Evolutionary conservation across 2,888 invertebrate genomes (phyloP), one percentile per base, ranked within the genome.

Genomic region (Scaptomyza flava): DNA sequence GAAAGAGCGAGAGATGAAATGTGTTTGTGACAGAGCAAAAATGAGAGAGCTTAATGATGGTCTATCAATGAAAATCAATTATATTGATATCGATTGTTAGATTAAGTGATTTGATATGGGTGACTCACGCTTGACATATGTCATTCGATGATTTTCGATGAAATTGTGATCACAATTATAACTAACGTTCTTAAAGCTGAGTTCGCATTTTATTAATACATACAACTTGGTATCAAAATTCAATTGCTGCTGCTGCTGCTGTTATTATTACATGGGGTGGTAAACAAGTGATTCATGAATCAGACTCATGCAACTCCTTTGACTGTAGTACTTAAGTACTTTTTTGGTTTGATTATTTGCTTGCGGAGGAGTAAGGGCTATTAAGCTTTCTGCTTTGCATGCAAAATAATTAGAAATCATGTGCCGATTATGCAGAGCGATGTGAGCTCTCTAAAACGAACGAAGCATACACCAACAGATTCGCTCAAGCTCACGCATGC

Each of bases 61-160:
- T 41, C 34, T 47, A 30, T 14, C 41, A 53, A 50, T 65, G 50
- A n/a, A 45, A 17, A 14, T 64, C 51, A 41, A 65, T 41, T 14
- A 3, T 20, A 7, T n/a, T 30, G 30, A 14, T 30, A 36, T 33
- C 51, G 47, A 65, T 52, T 17, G 9, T 23, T 27, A 38, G 38
- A 46, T 34, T 47, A 3, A 23, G 4, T 51, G 31, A 61, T 7
- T 33, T 36, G 17, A 17, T 17, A 17, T 17, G 17, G 17, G 17
- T 17, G 17, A 17, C 17, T 17, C 17, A 17, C 17, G 17, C 17
- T 17, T 17, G 9, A 61, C 31, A n/a, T 6, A 3, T 50, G 17
- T n/a, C 6, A n/a, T 14, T 14, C 34, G 34, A 20, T 50, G 50
- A 34, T 23, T 50, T 50, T 3, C 9, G n/a, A 34, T 33, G 20